Percentiles rank a stretch among this genome's conserved stretches.
Evolutionary conservation across 2,888 invertebrate species (phyloP).

Genomic region (Drosophila niveifrons): DNA sequence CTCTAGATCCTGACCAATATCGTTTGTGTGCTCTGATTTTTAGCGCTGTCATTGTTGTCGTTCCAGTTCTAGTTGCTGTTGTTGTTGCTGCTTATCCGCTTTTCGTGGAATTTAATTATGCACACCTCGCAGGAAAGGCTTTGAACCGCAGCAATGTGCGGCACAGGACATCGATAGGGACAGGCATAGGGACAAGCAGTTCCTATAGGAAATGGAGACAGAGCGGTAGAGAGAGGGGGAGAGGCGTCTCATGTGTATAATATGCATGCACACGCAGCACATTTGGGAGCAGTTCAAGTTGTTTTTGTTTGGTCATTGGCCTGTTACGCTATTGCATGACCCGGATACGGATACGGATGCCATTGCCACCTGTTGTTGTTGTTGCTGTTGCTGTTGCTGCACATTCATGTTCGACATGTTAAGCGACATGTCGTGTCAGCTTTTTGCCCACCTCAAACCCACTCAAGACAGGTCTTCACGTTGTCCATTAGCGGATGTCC

Average conservation of each 20-base stretch:
- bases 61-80: conserved; percentile 48
- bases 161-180: conserved; percentile 19
- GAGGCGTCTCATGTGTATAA: conserved; percentile 37
- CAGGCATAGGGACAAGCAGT: conserved; percentile 20
- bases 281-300: conserved; percentile 70
- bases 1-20: conserved; percentile 37
- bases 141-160: conserved; percentile 27
- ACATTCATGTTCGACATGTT: conserved; percentile 73
- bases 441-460: conserved; percentile 29
- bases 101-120: conserved; percentile 67
- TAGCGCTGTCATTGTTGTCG: conserved; percentile 9
- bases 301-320: conserved; percentile 48
- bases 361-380: conserved; percentile 68
- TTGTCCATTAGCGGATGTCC: conserved; percentile 46
- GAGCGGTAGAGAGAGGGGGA: not conserved
- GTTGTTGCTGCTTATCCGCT: conserved; percentile 50
- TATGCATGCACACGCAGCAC: conserved; percentile 71
- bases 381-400: conserved; percentile 40
- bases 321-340: conserved; percentile 53
- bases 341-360: conserved; percentile 51
- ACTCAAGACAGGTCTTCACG: conserved; percentile 35
- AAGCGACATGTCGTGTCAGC: conserved; percentile 70
- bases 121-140: conserved; percentile 48
- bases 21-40: conserved; percentile 34
- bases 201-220: not conserved